Percentiles rank a stretch among this genome's conserved stretches.
Evolutionary conservation across 2,113 vertebrate species (phyloP).

Genomic region (Saimiri boliviensis): DNA sequence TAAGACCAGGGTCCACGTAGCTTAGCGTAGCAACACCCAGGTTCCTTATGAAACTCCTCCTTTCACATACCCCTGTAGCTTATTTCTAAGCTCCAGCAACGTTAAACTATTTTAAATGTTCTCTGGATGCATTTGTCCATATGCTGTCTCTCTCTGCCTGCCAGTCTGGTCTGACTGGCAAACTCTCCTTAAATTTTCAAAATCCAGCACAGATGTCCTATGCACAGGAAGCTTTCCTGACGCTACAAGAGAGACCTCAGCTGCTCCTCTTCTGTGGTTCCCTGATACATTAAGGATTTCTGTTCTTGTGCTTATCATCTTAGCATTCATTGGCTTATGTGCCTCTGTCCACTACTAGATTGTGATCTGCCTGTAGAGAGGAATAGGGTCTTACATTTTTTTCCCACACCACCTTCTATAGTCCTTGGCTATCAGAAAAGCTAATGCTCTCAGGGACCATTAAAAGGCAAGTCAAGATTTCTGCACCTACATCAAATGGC

Average conservation of each 20-base stretch:
- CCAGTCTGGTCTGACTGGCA: neutral
- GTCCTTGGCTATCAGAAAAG: neutral
- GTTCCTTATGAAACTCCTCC: neutral
- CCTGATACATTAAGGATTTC: no score
- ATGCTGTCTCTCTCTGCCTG: neutral
- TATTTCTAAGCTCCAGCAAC: neutral
- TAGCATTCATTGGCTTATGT: neutral
- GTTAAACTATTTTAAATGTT: neutral
- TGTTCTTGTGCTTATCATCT: no score
- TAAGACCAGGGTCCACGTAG: neutral
- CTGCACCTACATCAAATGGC: no score
- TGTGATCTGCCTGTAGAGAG: neutral
- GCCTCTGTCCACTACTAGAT: no score
- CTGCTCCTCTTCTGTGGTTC: neutral
- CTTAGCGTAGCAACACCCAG: neutral
- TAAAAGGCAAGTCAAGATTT: neutral
- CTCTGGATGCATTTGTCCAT: no score
- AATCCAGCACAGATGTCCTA: neutral
- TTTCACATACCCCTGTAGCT: no score
- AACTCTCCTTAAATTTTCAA: neutral
- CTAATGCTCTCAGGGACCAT: neutral
- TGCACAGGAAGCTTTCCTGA: neutral
- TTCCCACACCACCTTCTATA: fast-evolving
- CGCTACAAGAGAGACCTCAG: fast-evolving
- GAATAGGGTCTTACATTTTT: neutral